Evolutionary conservation across 2,888 invertebrate genomes (phyloP), one percentile per base, ranked within the genome.

Genomic region (Heteromurus nitidus): DNA sequence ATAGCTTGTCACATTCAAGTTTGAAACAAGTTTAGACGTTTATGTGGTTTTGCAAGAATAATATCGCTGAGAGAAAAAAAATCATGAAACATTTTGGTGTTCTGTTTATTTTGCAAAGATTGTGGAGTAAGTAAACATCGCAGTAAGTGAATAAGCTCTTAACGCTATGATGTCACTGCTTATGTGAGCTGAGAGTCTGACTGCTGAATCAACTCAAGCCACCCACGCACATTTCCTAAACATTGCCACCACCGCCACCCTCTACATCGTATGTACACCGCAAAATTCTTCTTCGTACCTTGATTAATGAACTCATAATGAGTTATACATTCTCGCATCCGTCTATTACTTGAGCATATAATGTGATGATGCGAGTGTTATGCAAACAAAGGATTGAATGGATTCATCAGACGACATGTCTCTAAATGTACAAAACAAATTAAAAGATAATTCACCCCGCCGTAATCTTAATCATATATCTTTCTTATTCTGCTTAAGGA

Each of bases 181-280:
- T 2, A 22, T 69, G 22, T 42, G 44, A 72, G 13, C 13, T 16
- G 13, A 60, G 7, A 18, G 55, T 22, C 36, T 16, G 53, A n/a
- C n/a, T n/a, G n/a, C n/a, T n/a, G n/a, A n/a, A n/a, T n/a, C 20
- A 53, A 65, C 36, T 67, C n/a, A n/a, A n/a, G 68, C 58, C 76
- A 76, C 76, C 76, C 76, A 76, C 76, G 76, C 76, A 60, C 60
- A 31, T 65, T 76, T 76, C 76, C 73, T 50, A 62, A n/a, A 31
- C 64, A 64, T n/a, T 53, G 9, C 20, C 73, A 65, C 50, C 67
- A 18, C n/a, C 58, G n/a, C n/a, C 28, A 50, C 28, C 42, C 68
- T 53, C 11, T 31, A 13, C 28, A 28, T n/a, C 36, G 22, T n/a
- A 64, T 11, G 36, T 13, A 22, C 26, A n/a, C n/a, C n/a, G n/a